Conservation (phyloP, 2,113 vertebrate species). For the Siphamia tubifer region DNA sequence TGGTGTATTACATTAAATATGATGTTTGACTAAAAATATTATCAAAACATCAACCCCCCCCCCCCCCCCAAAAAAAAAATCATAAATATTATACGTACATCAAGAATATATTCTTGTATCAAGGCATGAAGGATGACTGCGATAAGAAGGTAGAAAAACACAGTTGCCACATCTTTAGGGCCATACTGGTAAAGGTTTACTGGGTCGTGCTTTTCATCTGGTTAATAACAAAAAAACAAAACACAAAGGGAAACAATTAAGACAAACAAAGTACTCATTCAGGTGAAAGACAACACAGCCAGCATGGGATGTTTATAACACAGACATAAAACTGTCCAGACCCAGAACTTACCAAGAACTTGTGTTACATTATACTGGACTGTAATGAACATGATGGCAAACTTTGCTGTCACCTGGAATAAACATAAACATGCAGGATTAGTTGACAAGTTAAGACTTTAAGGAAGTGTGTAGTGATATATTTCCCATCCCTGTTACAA, state of each 20-base stretch:
- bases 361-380: slow-evolving; percentile 88
- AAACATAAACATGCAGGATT: slow-evolving; percentile 11
- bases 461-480: too few species aligned
- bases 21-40: neutral
- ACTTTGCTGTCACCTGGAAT: slow-evolving; percentile 81
- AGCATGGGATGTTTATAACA: too few species aligned
- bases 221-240: slow-evolving; percentile 2
- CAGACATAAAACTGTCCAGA: neutral
- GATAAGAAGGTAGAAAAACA: slow-evolving; percentile 86
- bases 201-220: slow-evolving; percentile 78
- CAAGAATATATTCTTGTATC: slow-evolving; percentile 85
- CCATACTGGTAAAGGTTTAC: slow-evolving; percentile 82
- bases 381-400: slow-evolving; percentile 84
- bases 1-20: too few species aligned
- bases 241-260: neutral
- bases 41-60: too few species aligned
- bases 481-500: too few species aligned
- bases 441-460: neutral
- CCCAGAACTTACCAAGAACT: slow-evolving; percentile 69
- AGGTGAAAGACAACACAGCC: too few species aligned
- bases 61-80: neutral
- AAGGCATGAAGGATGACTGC: slow-evolving; percentile 85
- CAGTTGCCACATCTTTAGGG: slow-evolving; percentile 83
- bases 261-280: too few species aligned
- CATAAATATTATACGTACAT: slow-evolving; percentile 73